phyloP scores from a whole-genome alignment of 2,797 vertebrate genomes.

The Acropternis orthonyx region DNA sequence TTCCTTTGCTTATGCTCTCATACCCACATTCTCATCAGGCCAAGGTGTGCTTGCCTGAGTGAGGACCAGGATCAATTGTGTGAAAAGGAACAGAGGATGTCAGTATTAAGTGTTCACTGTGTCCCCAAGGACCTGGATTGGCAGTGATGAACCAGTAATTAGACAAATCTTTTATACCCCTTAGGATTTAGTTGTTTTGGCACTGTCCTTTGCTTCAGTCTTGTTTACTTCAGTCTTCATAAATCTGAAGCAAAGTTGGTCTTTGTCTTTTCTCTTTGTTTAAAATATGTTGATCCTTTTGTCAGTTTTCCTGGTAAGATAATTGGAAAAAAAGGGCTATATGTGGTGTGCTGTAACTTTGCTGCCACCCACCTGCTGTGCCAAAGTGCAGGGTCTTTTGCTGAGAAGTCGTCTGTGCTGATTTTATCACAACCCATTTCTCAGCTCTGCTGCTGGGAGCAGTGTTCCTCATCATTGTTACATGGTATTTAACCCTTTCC shows the following conservation, averaged over 20 bases:
- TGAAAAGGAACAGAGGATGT: neutral
- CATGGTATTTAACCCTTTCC: neutral
- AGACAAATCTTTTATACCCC: neutral
- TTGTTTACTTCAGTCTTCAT: neutral
- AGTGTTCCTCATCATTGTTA: neutral
- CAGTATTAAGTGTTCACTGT: neutral
- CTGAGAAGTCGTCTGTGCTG: neutral
- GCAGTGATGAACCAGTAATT: neutral
- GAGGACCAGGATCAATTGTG: neutral
- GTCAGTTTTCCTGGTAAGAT: neutral
- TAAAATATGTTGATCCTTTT: neutral
- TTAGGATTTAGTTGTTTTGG: neutral
- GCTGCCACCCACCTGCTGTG: neutral
- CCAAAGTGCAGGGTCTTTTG: neutral
- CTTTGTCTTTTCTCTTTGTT: neutral
- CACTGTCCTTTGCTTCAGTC: neutral
- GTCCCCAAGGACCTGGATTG: neutral
- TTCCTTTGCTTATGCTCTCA: neutral
- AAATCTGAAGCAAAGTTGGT: neutral
- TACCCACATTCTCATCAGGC: neutral
- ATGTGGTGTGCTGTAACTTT: neutral
- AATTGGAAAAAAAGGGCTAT: neutral
- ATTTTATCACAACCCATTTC: neutral
- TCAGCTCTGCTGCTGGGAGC: neutral
- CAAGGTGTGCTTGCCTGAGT: neutral